Evolutionary conservation across 2,888 invertebrate genomes (phyloP).

Genomic region (Pseudococcus jackbeardsleyi): DNA sequence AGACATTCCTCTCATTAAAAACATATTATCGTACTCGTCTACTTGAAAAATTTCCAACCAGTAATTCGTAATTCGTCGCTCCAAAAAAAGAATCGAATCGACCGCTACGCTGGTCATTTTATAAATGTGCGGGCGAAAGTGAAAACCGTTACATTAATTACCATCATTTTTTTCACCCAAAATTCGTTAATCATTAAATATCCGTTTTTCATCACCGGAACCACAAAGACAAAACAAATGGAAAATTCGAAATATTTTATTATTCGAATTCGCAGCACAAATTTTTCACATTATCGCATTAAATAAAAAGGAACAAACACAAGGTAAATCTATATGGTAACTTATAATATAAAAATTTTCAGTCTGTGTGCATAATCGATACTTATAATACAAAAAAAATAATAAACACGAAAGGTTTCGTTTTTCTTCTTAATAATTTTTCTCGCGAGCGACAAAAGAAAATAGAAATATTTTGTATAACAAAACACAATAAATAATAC

Average conservation of each 20-base stretch:
- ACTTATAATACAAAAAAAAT: slow-evolving; percentile 30
- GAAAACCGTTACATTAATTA: slow-evolving; percentile 3
- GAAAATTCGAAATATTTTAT: slow-evolving; percentile 4
- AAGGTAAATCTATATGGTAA: slow-evolving; percentile 56
- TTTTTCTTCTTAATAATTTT: neutral
- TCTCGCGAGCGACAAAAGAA: neutral
- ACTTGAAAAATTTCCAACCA: neutral
- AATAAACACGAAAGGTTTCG: neutral
- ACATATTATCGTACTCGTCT: neutral
- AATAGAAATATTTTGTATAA: slow-evolving; percentile 15
- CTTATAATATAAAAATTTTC: slow-evolving; percentile 58
- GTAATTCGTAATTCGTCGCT: neutral
- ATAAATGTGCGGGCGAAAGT: neutral
- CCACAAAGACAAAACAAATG: neutral
- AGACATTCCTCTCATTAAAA: slow-evolving; percentile 11
- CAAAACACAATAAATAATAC: slow-evolving; percentile 47
- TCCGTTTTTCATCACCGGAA: neutral
- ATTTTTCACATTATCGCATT: slow-evolving; percentile 16
- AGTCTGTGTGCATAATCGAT: slow-evolving; percentile 57
- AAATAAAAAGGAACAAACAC: slow-evolving; percentile 59
- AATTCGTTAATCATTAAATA: neutral
- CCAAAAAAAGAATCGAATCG: neutral
- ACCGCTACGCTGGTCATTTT: neutral
- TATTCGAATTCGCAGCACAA: slow-evolving; percentile 13
- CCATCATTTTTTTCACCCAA: neutral